Evolutionary conservation across 2,888 invertebrate species (phyloP).

Genomic region (Ypsolopha scabrella): DNA sequence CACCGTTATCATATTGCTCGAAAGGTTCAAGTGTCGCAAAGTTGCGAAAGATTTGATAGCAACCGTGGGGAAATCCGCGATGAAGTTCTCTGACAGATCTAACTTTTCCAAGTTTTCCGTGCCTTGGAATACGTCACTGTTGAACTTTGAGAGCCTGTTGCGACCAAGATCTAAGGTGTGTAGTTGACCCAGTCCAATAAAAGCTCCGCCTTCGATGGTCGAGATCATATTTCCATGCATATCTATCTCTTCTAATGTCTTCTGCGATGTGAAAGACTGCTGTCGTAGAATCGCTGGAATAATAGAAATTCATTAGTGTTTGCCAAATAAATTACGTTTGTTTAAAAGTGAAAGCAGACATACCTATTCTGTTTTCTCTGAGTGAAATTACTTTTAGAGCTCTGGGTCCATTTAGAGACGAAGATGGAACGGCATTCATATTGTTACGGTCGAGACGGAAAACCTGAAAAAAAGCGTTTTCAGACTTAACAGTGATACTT

Average conservation of each 20-base stretch:
- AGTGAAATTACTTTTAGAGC: slow-evolving; percentile 80
- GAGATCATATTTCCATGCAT: slow-evolving; percentile 84
- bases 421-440: slow-evolving; percentile 79
- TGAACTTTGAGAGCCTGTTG: slow-evolving; percentile 83
- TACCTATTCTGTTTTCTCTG: slow-evolving; percentile 85
- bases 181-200: slow-evolving; percentile 75
- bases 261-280: slow-evolving; percentile 78
- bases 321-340: neutral
- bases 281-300: slow-evolving; percentile 52
- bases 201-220: slow-evolving; percentile 80
- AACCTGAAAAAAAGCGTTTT: slow-evolving; percentile 65
- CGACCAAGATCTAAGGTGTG: slow-evolving; percentile 79
- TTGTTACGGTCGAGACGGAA: slow-evolving; percentile 86
- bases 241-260: slow-evolving; percentile 79
- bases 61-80: slow-evolving; percentile 83
- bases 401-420: slow-evolving; percentile 85
- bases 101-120: slow-evolving; percentile 81
- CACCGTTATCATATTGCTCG: slow-evolving; percentile 88
- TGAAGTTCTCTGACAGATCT: slow-evolving; percentile 89
- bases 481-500: no score
- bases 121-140: slow-evolving; percentile 87
- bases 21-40: slow-evolving; percentile 81
- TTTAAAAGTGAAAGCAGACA: slow-evolving; percentile 8
- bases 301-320: neutral
- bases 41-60: slow-evolving; percentile 78